These are phyloP conservation scores for Aramus guarauna DNA, from an alignment of 2,113 vertebrate genomes.

Conservation along the genomic window DNA sequence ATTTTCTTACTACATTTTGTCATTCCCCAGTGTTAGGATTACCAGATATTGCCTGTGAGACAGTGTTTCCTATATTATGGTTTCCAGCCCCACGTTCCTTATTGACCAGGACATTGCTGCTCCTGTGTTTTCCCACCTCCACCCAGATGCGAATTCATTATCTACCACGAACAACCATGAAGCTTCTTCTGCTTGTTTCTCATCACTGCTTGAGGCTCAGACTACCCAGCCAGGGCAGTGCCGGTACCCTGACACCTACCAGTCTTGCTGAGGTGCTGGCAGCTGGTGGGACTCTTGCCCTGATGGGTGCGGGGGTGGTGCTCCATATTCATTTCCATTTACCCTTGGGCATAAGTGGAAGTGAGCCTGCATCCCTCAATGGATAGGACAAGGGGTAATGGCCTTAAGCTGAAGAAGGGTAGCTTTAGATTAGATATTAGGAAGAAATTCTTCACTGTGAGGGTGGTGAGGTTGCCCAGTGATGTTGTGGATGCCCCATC, in stretches of 20 bases:
- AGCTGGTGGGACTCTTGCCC: not conserved
- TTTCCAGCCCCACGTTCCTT: not conserved
- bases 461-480: too few species aligned
- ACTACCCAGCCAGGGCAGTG: too few species aligned
- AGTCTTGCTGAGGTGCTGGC: not conserved
- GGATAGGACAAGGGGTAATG: too few species aligned
- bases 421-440: too few species aligned
- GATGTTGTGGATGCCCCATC: too few species aligned
- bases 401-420: too few species aligned
- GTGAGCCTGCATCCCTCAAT: not conserved
- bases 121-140: not conserved
- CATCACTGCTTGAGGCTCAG: fast-evolving
- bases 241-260: not conserved
- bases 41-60: not conserved
- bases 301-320: not conserved
- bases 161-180: fast-evolving
- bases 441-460: too few species aligned
- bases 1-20: not conserved
- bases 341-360: not conserved
- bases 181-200: not conserved
- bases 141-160: not conserved
- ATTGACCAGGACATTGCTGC: not conserved
- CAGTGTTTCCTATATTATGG: fast-evolving
- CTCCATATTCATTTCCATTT: not conserved
- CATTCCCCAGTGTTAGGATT: not conserved